Conservation (phyloP, 2,797 vertebrate species). For the Takifugu ocellatus region DNA sequence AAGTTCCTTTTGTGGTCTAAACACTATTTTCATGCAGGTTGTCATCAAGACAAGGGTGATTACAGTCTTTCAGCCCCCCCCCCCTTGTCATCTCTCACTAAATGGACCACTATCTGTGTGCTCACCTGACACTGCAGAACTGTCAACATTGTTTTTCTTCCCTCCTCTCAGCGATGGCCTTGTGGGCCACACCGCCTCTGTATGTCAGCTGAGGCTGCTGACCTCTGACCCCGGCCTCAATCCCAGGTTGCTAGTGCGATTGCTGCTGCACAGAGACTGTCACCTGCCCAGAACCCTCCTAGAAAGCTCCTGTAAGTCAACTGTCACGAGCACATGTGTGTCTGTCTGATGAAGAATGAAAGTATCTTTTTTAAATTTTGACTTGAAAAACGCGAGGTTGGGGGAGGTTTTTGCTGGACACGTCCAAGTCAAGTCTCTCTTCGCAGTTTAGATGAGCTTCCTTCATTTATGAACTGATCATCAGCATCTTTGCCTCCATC, state of each 20-base stretch:
- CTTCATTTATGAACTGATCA: constrained; percentile 70
- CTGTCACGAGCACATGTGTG: neutral
- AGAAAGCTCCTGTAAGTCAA: constrained; percentile 84
- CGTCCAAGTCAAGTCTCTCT: constrained; percentile 39
- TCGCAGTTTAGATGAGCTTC: constrained; percentile 49
- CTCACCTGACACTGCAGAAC: constrained; percentile 84
- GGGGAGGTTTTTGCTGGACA: too few species aligned
- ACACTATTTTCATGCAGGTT: constrained; percentile 64
- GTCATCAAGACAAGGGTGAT: constrained; percentile 53
- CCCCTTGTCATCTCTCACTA: constrained; percentile 43
- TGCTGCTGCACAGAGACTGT: constrained; percentile 82
- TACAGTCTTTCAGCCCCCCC: constrained; percentile 29
- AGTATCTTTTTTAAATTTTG: neutral
- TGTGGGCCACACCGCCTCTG: constrained; percentile 71
- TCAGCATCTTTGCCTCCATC: constrained; percentile 69
- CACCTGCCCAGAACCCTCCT: constrained; percentile 85
- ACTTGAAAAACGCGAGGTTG: too few species aligned
- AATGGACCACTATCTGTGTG: constrained; percentile 51
- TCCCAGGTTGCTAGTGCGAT: constrained; percentile 85
- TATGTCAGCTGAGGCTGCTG: constrained; percentile 86
- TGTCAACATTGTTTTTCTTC: constrained; percentile 71
- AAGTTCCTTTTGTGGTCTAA: constrained; percentile 74
- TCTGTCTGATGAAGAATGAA: constrained; percentile 4
- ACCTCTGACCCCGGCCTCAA: constrained; percentile 86
- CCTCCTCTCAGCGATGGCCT: constrained; percentile 79